Percentiles rank a stretch among this genome's conserved stretches.
These are phyloP conservation scores for Idaea dimidiata DNA, from an alignment of 2,888 invertebrate species.

Conservation along the genomic window DNA sequence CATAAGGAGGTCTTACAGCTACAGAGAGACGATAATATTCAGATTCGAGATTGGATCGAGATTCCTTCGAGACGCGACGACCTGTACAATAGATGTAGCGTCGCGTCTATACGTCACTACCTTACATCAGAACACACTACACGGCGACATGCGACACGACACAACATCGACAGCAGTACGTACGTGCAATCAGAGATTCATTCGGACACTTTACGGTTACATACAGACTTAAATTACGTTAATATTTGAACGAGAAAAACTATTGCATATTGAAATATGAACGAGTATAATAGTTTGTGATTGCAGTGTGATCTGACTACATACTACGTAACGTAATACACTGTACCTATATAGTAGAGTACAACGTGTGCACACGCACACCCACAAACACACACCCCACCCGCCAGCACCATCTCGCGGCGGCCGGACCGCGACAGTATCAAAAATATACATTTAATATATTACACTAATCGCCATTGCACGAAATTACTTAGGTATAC, in stretches of 20 bases:
- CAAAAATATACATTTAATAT: constrained; percentile 34
- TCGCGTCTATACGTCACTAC: neutral
- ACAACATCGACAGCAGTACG: neutral
- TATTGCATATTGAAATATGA: neutral
- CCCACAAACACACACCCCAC: constrained; percentile 40
- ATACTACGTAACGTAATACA: neutral
- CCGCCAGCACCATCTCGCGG: constrained; percentile 75
- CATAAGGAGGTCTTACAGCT: constrained; percentile 29
- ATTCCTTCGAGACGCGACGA: constrained; percentile 14
- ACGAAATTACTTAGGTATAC: neutral
- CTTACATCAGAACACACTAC: constrained; percentile 3
- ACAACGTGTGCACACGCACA: constrained; percentile 44
- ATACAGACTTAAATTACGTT: neutral
- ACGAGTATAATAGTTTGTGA: neutral
- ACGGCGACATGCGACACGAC: neutral
- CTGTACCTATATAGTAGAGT: constrained; percentile 45
- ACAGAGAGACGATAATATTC: constrained; percentile 30
- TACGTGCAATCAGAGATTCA: neutral
- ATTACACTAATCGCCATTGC: neutral
- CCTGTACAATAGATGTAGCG: neutral
- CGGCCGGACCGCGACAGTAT: constrained; percentile 58
- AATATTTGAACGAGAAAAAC: neutral
- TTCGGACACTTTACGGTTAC: neutral
- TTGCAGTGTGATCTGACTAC: neutral
- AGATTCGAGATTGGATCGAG: constrained; percentile 25